Conservation (phyloP, 2,113 vertebrate species). For the Tyrannus savana region DNA sequence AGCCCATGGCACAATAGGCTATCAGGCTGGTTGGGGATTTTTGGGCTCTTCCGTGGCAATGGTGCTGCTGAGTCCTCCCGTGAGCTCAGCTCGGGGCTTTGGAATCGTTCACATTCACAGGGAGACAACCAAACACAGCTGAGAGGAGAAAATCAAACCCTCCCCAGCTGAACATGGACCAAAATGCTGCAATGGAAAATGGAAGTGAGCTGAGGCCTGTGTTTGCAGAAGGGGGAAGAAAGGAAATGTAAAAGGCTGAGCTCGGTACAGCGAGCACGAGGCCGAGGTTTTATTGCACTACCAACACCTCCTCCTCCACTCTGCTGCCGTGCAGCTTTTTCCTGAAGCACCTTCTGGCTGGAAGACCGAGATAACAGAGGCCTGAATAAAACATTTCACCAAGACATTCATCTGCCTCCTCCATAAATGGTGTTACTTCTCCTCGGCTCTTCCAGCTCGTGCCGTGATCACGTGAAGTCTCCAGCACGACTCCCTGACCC, state of each 20-base stretch:
- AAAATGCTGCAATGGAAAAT: not conserved
- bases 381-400: not conserved
- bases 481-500: not conserved
- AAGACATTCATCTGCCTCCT: not conserved
- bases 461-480: accelerated
- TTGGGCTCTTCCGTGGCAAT: not conserved
- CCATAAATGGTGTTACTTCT: not conserved
- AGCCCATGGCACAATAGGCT: not conserved
- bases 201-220: not conserved
- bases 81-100: not conserved
- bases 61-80: not conserved
- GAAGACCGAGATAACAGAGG: not conserved
- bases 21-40: not conserved
- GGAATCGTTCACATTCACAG: not conserved
- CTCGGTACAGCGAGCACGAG: not conserved
- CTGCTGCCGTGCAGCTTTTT: not conserved
- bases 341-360: conserved; percentile 18
- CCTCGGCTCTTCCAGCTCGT: not conserved
- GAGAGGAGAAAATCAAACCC: not conserved
- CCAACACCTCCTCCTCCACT: conserved; percentile 21
- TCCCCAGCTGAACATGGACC: not conserved
- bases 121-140: not conserved
- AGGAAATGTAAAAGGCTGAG: not conserved
- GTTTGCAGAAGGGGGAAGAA: not conserved
- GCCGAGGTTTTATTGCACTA: not conserved